These are phyloP conservation scores for Myotis lucifugus DNA, from an alignment of 2,113 vertebrate species.

Conservation along the genomic window DNA sequence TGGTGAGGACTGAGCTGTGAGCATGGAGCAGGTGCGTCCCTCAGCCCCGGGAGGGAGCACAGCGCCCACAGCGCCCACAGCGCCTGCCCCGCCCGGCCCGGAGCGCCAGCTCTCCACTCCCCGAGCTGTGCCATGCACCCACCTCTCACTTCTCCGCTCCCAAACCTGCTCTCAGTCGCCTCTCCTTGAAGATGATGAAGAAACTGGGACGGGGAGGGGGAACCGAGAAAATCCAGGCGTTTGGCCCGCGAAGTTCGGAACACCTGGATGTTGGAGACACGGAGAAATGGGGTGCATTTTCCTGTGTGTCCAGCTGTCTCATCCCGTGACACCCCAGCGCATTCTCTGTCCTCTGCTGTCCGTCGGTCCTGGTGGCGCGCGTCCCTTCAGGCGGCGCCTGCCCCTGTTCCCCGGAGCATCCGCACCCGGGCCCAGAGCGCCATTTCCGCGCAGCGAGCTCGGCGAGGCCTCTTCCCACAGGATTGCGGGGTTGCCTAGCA, in stretches of 20 bases:
- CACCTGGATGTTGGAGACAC: not conserved
- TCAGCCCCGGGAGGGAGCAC: not conserved
- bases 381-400: too few relatives aligned
- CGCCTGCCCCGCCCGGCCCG: not conserved
- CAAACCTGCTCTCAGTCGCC: not conserved
- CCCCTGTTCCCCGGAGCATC: not conserved
- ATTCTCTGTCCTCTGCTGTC: not conserved
- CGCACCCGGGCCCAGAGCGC: slow-evolving; percentile 25
- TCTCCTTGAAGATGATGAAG: not conserved
- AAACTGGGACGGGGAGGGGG: not conserved
- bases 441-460: not conserved
- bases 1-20: not conserved
- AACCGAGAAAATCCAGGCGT: not conserved
- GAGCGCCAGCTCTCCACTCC: not conserved
- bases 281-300: not conserved
- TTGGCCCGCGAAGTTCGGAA: not conserved
- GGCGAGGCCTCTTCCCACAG: slow-evolving; percentile 56
- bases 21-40: not conserved
- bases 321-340: not conserved
- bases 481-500: slow-evolving; percentile 79
- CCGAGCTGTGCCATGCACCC: not conserved
- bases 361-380: not conserved
- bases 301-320: not conserved
- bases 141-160: not conserved
- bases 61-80: too few relatives aligned